These are phyloP conservation scores for Crepidodera aurea DNA, from an alignment of 2,888 invertebrate species.

Conservation along the genomic window DNA sequence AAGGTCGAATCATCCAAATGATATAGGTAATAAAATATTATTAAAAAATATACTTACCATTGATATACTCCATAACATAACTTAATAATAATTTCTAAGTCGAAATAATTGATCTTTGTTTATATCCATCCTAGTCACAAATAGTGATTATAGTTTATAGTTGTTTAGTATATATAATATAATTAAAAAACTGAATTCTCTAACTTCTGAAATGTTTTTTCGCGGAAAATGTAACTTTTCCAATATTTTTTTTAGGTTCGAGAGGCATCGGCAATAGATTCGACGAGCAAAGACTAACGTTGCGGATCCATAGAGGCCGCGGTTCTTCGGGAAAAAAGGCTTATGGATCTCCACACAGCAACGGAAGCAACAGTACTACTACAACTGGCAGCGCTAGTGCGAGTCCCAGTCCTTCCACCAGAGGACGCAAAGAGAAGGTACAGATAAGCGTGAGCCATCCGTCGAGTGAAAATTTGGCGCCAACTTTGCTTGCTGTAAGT, in stretches of 20 bases:
- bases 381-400: slow-evolving; percentile 73
- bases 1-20: too few species aligned
- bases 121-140: too few species aligned
- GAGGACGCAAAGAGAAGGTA: slow-evolving; percentile 77
- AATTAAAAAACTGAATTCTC: too few species aligned
- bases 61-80: too few species aligned
- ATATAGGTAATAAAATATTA: too few species aligned
- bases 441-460: slow-evolving; percentile 89
- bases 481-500: slow-evolving; percentile 53
- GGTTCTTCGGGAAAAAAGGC: slow-evolving; percentile 67
- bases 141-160: too few species aligned
- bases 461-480: slow-evolving; percentile 72
- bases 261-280: slow-evolving; percentile 78
- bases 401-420: slow-evolving; percentile 68
- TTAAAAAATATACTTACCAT: too few species aligned
- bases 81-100: too few species aligned
- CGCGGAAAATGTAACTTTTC: too few species aligned
- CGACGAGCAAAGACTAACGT: slow-evolving; percentile 88
- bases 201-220: too few species aligned
- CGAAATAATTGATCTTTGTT: too few species aligned
- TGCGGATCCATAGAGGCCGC: slow-evolving; percentile 89
- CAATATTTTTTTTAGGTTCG: slow-evolving; percentile 67
- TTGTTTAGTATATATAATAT: too few species aligned
- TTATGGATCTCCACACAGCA: slow-evolving; percentile 73
- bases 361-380: slow-evolving; percentile 75